Conservation (phyloP, 2,888 invertebrate genomes). For the Aphidius colemani region DNA sequence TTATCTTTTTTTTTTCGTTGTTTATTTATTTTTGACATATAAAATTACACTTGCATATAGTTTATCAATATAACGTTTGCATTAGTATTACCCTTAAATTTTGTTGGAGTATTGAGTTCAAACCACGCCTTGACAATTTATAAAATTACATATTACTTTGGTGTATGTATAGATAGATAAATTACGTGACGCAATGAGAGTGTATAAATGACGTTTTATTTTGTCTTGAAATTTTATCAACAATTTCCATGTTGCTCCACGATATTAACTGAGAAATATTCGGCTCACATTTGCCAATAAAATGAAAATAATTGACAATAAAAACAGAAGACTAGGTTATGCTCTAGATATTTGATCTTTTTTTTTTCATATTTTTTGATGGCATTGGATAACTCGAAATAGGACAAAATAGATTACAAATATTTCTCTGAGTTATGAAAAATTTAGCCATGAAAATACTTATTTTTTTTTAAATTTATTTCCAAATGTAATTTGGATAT, state of each 20-base stretch:
- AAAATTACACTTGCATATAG: neutral
- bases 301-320: constrained; percentile 15
- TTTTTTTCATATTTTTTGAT: neutral
- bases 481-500: too few species aligned
- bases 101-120: constrained; percentile 6
- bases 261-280: too few species aligned
- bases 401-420: too few species aligned
- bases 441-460: too few species aligned
- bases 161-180: neutral
- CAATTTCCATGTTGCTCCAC: too few species aligned
- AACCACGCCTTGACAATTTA: constrained; percentile 29
- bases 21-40: neutral
- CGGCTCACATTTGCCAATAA: neutral
- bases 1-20: neutral
- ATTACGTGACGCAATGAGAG: neutral
- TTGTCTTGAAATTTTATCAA: too few species aligned
- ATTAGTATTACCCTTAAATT: neutral
- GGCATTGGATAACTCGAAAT: too few species aligned
- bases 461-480: too few species aligned
- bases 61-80: too few species aligned
- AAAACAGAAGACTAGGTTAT: constrained; percentile 8
- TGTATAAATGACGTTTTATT: neutral
- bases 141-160: constrained; percentile 27
- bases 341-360: neutral
- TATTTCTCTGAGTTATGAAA: too few species aligned